These are phyloP conservation scores for Acrossocheilus wenchowensis DNA, from an alignment of 2,797 vertebrate genomes.

Conservation along the genomic window DNA sequence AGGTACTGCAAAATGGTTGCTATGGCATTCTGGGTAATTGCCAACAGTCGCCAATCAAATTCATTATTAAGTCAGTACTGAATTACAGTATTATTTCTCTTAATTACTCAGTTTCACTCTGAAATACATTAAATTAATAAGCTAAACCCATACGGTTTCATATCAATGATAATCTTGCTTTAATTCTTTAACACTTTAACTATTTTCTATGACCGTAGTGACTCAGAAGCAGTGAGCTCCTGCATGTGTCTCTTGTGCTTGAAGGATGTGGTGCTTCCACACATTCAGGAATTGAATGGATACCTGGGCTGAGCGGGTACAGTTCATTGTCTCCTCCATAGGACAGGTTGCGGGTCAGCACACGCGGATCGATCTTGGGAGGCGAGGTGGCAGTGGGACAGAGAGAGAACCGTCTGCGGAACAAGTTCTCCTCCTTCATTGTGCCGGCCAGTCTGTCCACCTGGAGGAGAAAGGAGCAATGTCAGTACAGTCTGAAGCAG, in stretches of 20 bases:
- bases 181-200: neutral
- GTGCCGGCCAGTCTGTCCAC: conserved; percentile 77
- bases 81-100: neutral
- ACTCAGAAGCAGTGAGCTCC: neutral
- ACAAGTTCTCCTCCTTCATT: conserved; percentile 98
- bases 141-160: neutral
- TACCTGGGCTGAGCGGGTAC: conserved; percentile 87
- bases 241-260: neutral
- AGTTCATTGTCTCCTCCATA: conserved; percentile 87
- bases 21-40: too few relatives aligned
- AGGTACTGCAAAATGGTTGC: neutral
- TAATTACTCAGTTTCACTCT: neutral
- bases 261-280: neutral
- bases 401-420: conserved; percentile 91
- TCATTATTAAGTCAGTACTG: too few relatives aligned
- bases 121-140: neutral
- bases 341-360: conserved; percentile 87
- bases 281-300: conserved; percentile 38
- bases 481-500: neutral
- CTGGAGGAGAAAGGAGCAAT: conserved; percentile 70
- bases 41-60: too few relatives aligned
- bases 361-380: conserved; percentile 88
- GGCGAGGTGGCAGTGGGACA: conserved; percentile 86
- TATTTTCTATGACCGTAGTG: neutral
- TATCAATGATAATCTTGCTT: neutral